Evolutionary conservation across 2,888 invertebrate species (phyloP).

Genomic region (Cephus pulcher): DNA sequence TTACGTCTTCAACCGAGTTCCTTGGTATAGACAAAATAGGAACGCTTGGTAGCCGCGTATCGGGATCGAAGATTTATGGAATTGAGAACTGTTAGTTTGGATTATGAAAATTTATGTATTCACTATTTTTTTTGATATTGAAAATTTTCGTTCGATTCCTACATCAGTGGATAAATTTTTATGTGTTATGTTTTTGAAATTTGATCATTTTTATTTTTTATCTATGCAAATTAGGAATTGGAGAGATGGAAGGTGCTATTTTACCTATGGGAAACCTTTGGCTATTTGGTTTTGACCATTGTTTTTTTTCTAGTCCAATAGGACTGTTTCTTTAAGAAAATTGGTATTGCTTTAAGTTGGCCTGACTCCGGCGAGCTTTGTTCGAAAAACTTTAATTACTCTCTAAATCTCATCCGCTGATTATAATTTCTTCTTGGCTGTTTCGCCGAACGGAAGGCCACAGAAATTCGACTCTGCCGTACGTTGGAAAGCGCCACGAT

Average conservation of each 20-base stretch:
- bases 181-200: background rate
- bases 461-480: background rate
- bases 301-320: background rate
- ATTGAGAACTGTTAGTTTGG: background rate
- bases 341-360: conserved; percentile 12
- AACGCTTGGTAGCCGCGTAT: background rate
- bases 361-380: conserved; percentile 21
- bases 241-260: background rate
- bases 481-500: background rate
- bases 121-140: background rate
- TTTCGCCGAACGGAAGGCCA: background rate
- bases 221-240: background rate
- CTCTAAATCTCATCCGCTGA: conserved; percentile 32
- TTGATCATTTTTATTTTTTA: background rate
- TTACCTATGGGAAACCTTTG: background rate
- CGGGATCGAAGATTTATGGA: background rate
- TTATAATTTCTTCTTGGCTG: conserved; percentile 31
- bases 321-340: background rate
- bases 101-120: background rate
- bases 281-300: too few relatives aligned
- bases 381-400: conserved; percentile 36
- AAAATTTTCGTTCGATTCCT: background rate
- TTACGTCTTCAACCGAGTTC: conserved; percentile 16
- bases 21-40: background rate
- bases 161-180: background rate